Evolutionary conservation across 2,113 vertebrate genomes (phyloP), one percentile per base, ranked within the genome.

Genomic region (Aphyosemion australe): DNA sequence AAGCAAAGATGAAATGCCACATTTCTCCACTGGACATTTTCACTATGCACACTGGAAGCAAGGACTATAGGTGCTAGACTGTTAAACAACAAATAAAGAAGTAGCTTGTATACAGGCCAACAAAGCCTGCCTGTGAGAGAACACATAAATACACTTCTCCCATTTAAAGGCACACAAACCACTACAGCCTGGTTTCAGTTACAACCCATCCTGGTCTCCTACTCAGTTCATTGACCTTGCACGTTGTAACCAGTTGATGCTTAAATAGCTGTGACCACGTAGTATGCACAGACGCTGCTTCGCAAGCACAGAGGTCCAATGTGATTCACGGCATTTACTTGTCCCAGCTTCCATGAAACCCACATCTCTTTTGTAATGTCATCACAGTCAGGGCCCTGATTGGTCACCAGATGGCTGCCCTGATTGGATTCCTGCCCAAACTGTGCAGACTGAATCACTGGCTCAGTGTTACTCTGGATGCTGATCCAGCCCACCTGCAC

Each of bases 331-430:
- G 83, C 75, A 57, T 85, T 89, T 84, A 81, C 65, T 66, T 74
- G 68, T 79, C 76, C 67, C 70, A 62, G 65, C 63, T 81, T 83
- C 79, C 69, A 75, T 58, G 69, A 56, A 85, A 78, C 71, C 76
- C 75, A 55, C 20, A 72, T 73, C 72, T 73, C 72, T 61, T 63
- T 80, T 63, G 56, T 87, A 67, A 79, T 91, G 88, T 90, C 89
- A 89, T 90, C 90, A 89, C 74, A 85, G 78, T 85, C 57, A 80
- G 83, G 73, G 70, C 83, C 80, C 83, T 89, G 89, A 91, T 91
- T 91, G 91, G 90, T 88, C 86, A 88, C 85, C 89, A 91, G 90
- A 91, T 89, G 88, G 86, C 86, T 84, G 83, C 80, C 81, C 84
- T 87, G 86, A 87, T 84, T 92, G 90, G 90, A 90, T 78, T 69